Conservation (phyloP, 2,888 invertebrate species). For the Amphimallon solstitiale region DNA sequence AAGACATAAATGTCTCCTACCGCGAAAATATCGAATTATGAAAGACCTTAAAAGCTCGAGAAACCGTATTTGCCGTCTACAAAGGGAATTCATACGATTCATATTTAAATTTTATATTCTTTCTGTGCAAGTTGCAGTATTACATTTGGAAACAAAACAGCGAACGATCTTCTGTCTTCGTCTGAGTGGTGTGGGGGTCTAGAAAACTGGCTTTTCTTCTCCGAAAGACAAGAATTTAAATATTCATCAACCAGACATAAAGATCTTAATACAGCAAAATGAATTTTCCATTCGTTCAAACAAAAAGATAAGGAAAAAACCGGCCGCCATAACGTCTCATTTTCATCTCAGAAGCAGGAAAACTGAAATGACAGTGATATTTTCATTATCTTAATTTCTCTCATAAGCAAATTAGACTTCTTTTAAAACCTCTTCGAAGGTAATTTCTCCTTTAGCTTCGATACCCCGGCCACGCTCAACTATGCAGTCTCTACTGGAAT, state of each 20-base stretch:
- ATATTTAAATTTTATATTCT: conserved; percentile 48
- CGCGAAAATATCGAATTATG: conserved; percentile 35
- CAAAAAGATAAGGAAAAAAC: conserved; percentile 54
- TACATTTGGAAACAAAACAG: conserved; percentile 44
- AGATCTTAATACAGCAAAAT: conserved; percentile 62
- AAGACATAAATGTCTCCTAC: conserved; percentile 16
- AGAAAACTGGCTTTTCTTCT: neutral
- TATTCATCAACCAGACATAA: conserved; percentile 62
- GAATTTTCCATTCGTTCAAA: conserved; percentile 61
- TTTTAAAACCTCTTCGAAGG: conserved; percentile 47
- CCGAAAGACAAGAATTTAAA: conserved; percentile 56
- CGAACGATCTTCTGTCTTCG: conserved; percentile 30
- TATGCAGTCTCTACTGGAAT: neutral
- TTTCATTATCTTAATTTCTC: conserved; percentile 59
- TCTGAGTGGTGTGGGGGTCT: too few relatives aligned
- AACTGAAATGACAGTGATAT: conserved; percentile 58
- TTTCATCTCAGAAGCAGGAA: conserved; percentile 53
- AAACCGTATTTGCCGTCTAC: conserved; percentile 32
- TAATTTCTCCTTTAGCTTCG: conserved; percentile 14
- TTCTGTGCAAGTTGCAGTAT: conserved; percentile 47
- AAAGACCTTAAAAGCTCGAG: conserved; percentile 35
- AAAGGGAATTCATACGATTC: conserved; percentile 36
- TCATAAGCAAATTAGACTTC: conserved; percentile 55
- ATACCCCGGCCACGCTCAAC: neutral
- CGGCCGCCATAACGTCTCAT: conserved; percentile 49